phyloP scores from a whole-genome alignment of 2,113 vertebrate species.

The Tringa solitaria region DNA sequence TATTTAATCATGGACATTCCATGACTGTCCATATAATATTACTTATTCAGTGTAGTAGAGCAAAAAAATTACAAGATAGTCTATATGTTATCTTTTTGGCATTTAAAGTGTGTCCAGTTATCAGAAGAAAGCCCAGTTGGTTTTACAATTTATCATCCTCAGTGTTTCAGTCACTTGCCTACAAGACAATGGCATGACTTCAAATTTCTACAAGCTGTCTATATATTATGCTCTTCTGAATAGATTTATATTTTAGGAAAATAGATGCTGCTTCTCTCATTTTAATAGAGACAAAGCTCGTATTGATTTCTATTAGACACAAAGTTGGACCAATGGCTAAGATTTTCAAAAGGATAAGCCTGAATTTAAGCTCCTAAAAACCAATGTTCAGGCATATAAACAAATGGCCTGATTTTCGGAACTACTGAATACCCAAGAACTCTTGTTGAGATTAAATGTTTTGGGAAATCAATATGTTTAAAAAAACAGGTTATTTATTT shows the following conservation, averaged over 20 bases:
- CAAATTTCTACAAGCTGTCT: neutral
- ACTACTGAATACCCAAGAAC: neutral
- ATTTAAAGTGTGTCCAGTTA: neutral
- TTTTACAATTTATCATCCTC: neutral
- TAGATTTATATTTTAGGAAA: neutral
- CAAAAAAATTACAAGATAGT: neutral
- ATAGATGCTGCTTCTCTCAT: neutral
- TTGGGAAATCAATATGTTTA: neutral
- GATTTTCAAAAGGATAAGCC: neutral
- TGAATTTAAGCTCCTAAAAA: neutral
- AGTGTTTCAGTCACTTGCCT: neutral
- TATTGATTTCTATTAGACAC: neutral
- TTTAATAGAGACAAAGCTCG: neutral
- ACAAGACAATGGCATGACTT: neutral
- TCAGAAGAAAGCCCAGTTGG: neutral
- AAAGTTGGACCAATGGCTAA: neutral
- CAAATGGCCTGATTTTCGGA: neutral
- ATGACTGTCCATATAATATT: neutral
- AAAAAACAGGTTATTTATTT: neutral
- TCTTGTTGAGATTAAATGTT: neutral
- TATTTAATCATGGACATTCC: neutral
- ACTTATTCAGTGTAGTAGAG: neutral
- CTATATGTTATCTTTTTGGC: neutral
- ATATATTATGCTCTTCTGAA: neutral
- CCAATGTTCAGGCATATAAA: neutral